phyloP scores from a whole-genome alignment of 2,113 vertebrate genomes.

The Cebidichthys violaceus region DNA sequence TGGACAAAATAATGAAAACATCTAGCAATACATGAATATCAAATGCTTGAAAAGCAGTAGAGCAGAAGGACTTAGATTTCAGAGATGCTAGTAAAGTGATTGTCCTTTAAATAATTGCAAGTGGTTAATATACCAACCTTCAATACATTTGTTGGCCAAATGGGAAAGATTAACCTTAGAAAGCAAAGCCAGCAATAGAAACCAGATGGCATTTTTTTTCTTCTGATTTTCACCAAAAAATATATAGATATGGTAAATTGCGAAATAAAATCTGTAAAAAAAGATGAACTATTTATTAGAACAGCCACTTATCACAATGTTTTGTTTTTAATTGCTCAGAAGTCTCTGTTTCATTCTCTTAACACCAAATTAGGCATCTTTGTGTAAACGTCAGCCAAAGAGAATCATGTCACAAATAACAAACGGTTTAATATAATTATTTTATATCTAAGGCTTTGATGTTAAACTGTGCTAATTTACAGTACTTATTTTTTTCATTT shows the following conservation, averaged over 20 bases:
- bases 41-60: not conserved
- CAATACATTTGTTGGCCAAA: slow-evolving; percentile 1
- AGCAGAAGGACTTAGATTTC: slow-evolving; percentile 2
- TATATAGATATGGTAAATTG: not conserved
- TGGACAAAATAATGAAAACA: slow-evolving; percentile 50
- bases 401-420: not conserved
- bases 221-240: not conserved
- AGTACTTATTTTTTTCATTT: slow-evolving; percentile 3
- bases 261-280: slow-evolving; percentile 11
- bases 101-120: not conserved
- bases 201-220: not conserved
- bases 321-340: not conserved
- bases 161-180: not conserved
- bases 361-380: not conserved
- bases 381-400: not conserved
- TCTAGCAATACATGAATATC: slow-evolving; percentile 35
- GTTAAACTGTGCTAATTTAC: slow-evolving; percentile 7
- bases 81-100: not conserved
- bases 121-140: not conserved
- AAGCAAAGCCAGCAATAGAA: not conserved
- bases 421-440: not conserved
- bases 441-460: not conserved
- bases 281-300: slow-evolving; percentile 22
- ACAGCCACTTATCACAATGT: slow-evolving; percentile 7
- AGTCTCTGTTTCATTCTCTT: not conserved